phyloP scores from a whole-genome alignment of 1,140 invertebrate genomes.

The Arctopsyche grandis region DNA sequence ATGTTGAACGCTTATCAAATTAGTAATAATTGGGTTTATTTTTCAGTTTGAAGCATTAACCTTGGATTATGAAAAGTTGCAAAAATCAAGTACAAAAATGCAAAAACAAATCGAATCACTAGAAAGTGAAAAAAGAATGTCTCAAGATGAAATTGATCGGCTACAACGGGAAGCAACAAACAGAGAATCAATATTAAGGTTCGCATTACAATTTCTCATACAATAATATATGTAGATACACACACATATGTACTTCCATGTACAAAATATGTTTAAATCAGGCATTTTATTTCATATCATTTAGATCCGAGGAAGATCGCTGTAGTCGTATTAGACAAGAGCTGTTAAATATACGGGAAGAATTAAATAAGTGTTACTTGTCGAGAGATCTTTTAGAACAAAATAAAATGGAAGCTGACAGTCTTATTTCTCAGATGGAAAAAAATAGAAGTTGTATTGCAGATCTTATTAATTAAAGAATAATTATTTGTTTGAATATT shows the following conservation, averaged over 20 bases:
- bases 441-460: conserved; percentile 73
- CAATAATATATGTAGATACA: background rate
- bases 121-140: conserved; percentile 78
- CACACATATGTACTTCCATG: background rate
- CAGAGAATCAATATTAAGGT: conserved; percentile 63
- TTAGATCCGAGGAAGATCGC: conserved; percentile 78
- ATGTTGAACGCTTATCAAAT: background rate
- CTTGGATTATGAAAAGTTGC: conserved; percentile 79
- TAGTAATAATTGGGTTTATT: conserved; percentile 24
- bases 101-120: conserved; percentile 78
- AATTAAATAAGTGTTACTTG: conserved; percentile 77
- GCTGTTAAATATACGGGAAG: conserved; percentile 76
- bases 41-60: conserved; percentile 77
- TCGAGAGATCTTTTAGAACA: conserved; percentile 81
- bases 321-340: conserved; percentile 80
- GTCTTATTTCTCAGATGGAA: conserved; percentile 77
- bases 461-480: background rate
- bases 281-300: conserved; percentile 13
- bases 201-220: conserved; percentile 11
- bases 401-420: conserved; percentile 80
- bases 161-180: conserved; percentile 69
- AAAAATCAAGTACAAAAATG: conserved; percentile 75
- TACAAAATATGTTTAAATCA: background rate
- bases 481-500: conserved; percentile 31
- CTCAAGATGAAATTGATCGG: conserved; percentile 76